These are phyloP conservation scores for Drosophila busckii DNA, from an alignment of 1,140 invertebrate species.

Conservation along the genomic window DNA sequence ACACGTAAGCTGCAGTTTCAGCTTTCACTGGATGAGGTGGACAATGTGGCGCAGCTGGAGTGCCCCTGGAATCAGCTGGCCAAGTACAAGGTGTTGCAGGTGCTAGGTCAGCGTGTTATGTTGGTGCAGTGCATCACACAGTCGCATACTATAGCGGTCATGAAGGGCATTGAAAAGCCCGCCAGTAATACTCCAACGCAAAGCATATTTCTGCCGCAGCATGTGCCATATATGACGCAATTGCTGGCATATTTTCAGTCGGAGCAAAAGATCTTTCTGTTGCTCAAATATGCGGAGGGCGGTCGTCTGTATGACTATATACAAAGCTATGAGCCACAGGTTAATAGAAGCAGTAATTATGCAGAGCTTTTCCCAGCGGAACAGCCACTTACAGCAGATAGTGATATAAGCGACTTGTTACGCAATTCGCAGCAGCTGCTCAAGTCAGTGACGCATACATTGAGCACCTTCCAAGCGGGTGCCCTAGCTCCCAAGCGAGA, in stretches of 20 bases:
- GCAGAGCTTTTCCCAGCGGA: constrained; percentile 50
- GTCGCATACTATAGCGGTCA: constrained; percentile 77
- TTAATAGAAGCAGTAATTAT: constrained; percentile 39
- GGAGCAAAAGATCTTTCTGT: constrained; percentile 80
- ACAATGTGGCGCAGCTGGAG: constrained; percentile 51
- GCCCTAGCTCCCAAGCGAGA: constrained; percentile 9
- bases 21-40: constrained; percentile 59
- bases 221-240: constrained; percentile 80
- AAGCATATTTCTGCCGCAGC: constrained; percentile 79
- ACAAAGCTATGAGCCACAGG: constrained; percentile 49
- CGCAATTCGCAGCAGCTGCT: constrained; percentile 66
- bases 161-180: constrained; percentile 80
- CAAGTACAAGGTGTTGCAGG: constrained; percentile 80
- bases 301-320: constrained; percentile 78
- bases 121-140: constrained; percentile 79
- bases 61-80: constrained; percentile 78
- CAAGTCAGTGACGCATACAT: constrained; percentile 58
- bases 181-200: constrained; percentile 71
- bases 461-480: constrained; percentile 43
- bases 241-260: constrained; percentile 79
- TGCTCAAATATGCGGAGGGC: constrained; percentile 79
- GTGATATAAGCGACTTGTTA: constrained; percentile 49
- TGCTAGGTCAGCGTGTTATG: constrained; percentile 79
- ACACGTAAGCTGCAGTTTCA: constrained; percentile 52
- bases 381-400: constrained; percentile 28